phyloP scores from a whole-genome alignment of 1,140 invertebrate species.

The Lanistes nyassanus region DNA sequence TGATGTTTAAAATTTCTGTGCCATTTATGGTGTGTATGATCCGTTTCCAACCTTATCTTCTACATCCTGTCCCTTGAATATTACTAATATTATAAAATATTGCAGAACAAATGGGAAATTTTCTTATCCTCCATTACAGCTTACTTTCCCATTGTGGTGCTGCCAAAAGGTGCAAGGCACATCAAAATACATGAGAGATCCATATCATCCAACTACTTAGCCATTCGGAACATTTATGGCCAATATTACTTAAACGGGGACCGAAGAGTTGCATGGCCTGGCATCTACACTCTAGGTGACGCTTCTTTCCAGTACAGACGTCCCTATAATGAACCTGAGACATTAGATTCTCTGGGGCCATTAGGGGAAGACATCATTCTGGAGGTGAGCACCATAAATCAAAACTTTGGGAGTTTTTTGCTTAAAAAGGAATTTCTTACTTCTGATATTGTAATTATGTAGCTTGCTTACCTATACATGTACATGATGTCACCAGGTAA shows the following conservation, averaged over 20 bases:
- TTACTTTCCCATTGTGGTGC: slow-evolving; percentile 50
- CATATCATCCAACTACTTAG: slow-evolving; percentile 52
- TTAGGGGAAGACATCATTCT: slow-evolving; percentile 71
- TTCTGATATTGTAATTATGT: not conserved
- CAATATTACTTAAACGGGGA: slow-evolving; percentile 59
- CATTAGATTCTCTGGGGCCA: slow-evolving; percentile 71
- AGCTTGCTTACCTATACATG: not conserved
- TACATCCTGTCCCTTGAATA: too few relatives aligned
- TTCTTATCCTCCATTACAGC: slow-evolving; percentile 32
- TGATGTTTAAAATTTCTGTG: too few relatives aligned
- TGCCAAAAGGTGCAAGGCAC: slow-evolving; percentile 50
- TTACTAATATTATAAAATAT: too few relatives aligned
- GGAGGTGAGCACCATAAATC: slow-evolving; percentile 64
- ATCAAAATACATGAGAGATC: slow-evolving; percentile 45
- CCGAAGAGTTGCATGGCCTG: slow-evolving; percentile 57
- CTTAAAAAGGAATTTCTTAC: not conserved
- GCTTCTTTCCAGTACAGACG: slow-evolving; percentile 69
- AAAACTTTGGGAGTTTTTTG: not conserved
- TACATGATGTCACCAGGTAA: not conserved
- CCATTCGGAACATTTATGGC: slow-evolving; percentile 54
- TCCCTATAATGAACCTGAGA: slow-evolving; percentile 66
- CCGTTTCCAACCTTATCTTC: too few relatives aligned
- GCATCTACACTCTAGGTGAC: slow-evolving; percentile 50
- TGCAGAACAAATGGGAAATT: too few relatives aligned
- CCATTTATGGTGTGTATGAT: too few relatives aligned